Evolutionary conservation across 2,888 invertebrate genomes (phyloP), one percentile per base, ranked within the genome.

Genomic region (Mimas tiliae): DNA sequence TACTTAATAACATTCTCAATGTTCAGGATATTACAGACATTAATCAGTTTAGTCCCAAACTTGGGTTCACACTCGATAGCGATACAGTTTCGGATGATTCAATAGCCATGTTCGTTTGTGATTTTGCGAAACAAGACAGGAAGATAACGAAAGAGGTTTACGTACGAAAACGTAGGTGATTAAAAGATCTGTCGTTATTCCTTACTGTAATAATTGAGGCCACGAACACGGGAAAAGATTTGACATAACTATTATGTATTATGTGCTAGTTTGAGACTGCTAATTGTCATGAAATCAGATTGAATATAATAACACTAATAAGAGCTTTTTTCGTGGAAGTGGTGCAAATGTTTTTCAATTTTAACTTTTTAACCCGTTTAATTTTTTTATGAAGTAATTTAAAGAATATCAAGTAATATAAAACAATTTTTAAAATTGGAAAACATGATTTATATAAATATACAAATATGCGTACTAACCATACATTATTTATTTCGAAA

Each of bases 141-240:
- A 69, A 64, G 71, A 76, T 75, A 70, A 75, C 73, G 65, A 84
- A 78, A 83, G 72, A 78, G 69, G 76, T 89, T 72, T 78, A 83
- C 85, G 80, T 90, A 75, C 77, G 82, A 74, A 85, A 88, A 91
- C 83, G 91, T 93, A 92, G 91, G 93, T 93, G 91, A 86, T 83
- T 83, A 85, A 79, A 81, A 74, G 78, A 81, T 82, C 82, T 86
- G 81, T 85, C 77, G 82, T 82, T 80, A 72, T 72, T 74, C 38
- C 19, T 71, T 72, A 76, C 75, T 77, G 74, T 71, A 74, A 72
- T 74, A 55, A 62, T 69, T 77, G 68, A 68, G 67, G 74, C 76
- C 81, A 79, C 82, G 84, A 88, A 82, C 84, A 87, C 80, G 82
- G 80, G 67, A 69, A 69, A 62, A 67, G 19, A 19, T 48, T 58